These are phyloP conservation scores for Misgurnus anguillicaudatus DNA, from an alignment of 2,113 vertebrate species.

Conservation along the genomic window DNA sequence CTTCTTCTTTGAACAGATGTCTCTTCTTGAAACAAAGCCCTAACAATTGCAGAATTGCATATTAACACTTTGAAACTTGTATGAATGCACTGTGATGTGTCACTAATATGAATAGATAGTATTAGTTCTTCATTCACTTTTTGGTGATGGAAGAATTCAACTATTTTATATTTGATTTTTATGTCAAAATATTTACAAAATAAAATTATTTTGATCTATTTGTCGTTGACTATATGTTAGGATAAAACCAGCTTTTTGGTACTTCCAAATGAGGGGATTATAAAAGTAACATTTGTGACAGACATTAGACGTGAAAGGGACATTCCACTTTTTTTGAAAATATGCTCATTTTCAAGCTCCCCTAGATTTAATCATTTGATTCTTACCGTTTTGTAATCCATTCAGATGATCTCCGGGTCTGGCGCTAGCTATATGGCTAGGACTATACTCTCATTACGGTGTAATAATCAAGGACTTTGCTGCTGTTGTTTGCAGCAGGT, in stretches of 20 bases:
- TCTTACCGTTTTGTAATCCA: no score
- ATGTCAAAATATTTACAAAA: neutral
- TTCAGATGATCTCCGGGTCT: no score
- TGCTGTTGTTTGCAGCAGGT: no score
- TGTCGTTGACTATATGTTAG: neutral
- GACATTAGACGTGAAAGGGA: no score
- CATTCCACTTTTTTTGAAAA: no score
- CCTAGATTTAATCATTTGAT: no score
- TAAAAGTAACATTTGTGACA: neutral
- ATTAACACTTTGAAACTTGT: neutral
- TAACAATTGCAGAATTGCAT: neutral
- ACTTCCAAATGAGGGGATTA: neutral
- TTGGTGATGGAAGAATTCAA: neutral
- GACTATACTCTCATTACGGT: no score
- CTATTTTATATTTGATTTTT: conserved; percentile 15
- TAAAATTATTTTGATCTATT: conserved; percentile 7
- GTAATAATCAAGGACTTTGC: no score
- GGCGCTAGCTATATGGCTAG: no score
- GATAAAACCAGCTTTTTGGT: neutral
- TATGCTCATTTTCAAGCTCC: no score
- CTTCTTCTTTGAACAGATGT: no score
- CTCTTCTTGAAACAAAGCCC: conserved; percentile 12
- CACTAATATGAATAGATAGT: neutral
- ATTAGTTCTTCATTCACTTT: conserved; percentile 15
- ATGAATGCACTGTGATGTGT: conserved; percentile 2